phyloP scores from a whole-genome alignment of 2,888 invertebrate species.

The Barypeithes pellucidus region DNA sequence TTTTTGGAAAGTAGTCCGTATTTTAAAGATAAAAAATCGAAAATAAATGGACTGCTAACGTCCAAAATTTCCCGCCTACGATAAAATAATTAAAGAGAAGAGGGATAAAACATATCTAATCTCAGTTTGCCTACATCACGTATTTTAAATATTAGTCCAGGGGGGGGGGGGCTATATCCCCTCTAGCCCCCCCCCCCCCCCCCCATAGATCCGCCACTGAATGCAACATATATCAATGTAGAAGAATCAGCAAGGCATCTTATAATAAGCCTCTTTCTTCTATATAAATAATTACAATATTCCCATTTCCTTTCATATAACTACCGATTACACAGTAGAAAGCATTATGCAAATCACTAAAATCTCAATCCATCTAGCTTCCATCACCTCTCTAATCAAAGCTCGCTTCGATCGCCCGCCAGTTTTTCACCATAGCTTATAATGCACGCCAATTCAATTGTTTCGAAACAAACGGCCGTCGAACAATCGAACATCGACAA shows the following conservation, averaged over 20 bases:
- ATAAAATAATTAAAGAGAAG: too few species aligned
- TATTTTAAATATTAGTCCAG: too few species aligned
- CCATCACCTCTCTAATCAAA: conserved; percentile 19
- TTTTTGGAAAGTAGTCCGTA: too few species aligned
- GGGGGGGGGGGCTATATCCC: too few species aligned
- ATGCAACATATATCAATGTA: too few species aligned
- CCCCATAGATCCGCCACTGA: too few species aligned
- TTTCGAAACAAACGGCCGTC: conserved; percentile 22
- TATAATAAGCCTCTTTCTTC: conserved; percentile 1
- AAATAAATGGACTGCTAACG: too few species aligned
- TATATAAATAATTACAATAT: conserved; percentile 5
- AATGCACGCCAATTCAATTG: conserved; percentile 32
- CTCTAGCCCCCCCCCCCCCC: too few species aligned
- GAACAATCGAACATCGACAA: conserved; percentile 15
- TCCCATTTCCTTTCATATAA: not conserved
- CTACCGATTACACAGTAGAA: conserved; percentile 21
- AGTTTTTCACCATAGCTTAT: conserved; percentile 23
- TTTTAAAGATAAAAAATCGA: too few species aligned
- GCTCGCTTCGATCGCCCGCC: conserved; percentile 20
- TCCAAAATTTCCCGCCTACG: too few species aligned
- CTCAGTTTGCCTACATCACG: too few species aligned
- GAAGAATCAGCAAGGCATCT: not conserved
- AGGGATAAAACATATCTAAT: too few species aligned
- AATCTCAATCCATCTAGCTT: not conserved
- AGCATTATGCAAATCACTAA: conserved; percentile 31